phyloP scores from a whole-genome alignment of 2,797 vertebrate genomes.

The Eremophila alpestris region DNA sequence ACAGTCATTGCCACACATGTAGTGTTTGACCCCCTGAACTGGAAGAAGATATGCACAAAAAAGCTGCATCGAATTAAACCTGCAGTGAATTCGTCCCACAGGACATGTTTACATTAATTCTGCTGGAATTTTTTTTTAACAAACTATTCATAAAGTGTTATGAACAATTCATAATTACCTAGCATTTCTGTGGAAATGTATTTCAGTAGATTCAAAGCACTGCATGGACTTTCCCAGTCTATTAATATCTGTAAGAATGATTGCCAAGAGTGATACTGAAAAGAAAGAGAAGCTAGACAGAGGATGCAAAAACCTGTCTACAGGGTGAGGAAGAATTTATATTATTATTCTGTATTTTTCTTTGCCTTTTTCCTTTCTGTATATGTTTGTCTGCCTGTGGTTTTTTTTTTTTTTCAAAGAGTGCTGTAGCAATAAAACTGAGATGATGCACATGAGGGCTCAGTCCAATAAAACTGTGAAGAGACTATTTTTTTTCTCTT shows the following conservation, averaged over 20 bases:
- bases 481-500: neutral
- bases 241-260: slow-evolving; percentile 7
- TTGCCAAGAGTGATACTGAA: neutral
- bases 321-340: neutral
- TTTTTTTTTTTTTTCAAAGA: neutral
- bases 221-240: neutral
- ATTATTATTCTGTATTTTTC: neutral
- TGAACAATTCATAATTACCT: neutral
- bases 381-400: neutral
- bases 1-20: neutral
- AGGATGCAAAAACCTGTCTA: neutral
- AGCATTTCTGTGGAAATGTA: neutral
- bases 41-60: neutral
- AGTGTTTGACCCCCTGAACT: neutral
- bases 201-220: neutral
- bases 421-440: neutral
- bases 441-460: neutral
- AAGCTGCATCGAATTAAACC: neutral
- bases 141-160: slow-evolving; percentile 22
- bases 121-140: neutral
- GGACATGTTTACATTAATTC: slow-evolving; percentile 16
- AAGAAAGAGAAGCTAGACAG: neutral
- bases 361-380: neutral
- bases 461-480: neutral
- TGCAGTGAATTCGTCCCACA: neutral